Evolutionary conservation across 2,888 invertebrate genomes (phyloP).

Genomic region (Rhimphoctona megacephalus): DNA sequence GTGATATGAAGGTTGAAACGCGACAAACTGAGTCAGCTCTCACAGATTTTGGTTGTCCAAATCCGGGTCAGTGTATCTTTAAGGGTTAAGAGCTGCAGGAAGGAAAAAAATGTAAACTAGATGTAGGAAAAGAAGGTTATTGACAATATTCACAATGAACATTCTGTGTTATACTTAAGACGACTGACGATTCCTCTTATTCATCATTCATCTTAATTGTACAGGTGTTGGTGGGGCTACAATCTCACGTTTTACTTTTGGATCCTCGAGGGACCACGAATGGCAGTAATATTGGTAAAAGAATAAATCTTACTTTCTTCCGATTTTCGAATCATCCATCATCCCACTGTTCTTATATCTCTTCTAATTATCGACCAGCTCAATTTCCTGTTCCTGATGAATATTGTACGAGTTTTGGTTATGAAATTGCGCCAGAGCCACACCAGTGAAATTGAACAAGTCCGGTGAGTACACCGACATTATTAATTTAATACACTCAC

Average conservation of each 20-base stretch:
- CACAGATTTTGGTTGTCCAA: too few species aligned
- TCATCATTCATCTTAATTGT: too few species aligned
- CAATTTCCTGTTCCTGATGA: slow-evolving; percentile 91
- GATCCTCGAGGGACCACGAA: slow-evolving; percentile 95
- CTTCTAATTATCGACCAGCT: slow-evolving; percentile 86
- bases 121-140: neutral
- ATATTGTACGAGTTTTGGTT: slow-evolving; percentile 92
- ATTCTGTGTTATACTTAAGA: slow-evolving; percentile 5
- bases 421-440: slow-evolving; percentile 90
- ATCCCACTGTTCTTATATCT: neutral
- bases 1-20: too few species aligned
- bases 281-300: slow-evolving; percentile 92
- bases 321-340: neutral
- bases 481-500: neutral
- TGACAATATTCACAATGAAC: neutral
- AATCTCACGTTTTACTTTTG: slow-evolving; percentile 93
- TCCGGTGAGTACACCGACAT: slow-evolving; percentile 86
- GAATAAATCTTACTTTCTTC: neutral
- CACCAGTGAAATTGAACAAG: slow-evolving; percentile 91
- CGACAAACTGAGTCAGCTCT: too few species aligned
- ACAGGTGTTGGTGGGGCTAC: slow-evolving; percentile 94
- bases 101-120: neutral
- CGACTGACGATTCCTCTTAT: too few species aligned
- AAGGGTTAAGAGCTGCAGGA: too few species aligned
- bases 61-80: too few species aligned